Percentiles rank a stretch among this genome's conserved stretches.
Conservation (phyloP, 1,140 invertebrate genomes). For the Drosophila bifasciata region DNA sequence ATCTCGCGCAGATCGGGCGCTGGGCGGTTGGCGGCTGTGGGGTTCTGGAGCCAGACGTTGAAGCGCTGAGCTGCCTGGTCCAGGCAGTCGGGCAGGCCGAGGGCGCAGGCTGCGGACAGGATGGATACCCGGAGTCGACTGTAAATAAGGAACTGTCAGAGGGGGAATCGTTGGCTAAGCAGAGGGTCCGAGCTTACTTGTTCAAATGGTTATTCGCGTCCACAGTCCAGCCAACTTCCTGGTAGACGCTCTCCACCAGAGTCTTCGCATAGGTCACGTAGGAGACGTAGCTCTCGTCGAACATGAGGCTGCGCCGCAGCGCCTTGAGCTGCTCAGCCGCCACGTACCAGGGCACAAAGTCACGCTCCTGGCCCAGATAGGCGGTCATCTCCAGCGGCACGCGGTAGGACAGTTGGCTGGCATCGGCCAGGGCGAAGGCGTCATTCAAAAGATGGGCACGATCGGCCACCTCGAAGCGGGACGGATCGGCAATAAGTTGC, state of each 20-base stretch:
- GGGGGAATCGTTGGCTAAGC: conserved; percentile 2
- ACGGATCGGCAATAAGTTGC: conserved; percentile 82
- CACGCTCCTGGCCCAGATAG: conserved; percentile 88
- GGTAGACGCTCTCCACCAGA: conserved; percentile 85
- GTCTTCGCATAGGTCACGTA: conserved; percentile 87
- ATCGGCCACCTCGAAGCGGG: conserved; percentile 88
- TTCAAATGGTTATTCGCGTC: conserved; percentile 84
- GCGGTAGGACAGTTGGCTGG: conserved; percentile 87
- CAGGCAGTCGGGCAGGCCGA: conserved; percentile 86
- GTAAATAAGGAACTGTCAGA: conserved; percentile 22
- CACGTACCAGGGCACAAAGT: conserved; percentile 90
- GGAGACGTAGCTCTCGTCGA: conserved; percentile 85
- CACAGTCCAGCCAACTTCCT: conserved; percentile 87
- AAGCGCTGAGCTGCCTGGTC: conserved; percentile 86
- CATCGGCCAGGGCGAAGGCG: conserved; percentile 91
- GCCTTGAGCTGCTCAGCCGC: conserved; percentile 85
- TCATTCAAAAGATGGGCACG: conserved; percentile 94
- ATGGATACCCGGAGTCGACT: conserved; percentile 86
- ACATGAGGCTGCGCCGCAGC: conserved; percentile 86
- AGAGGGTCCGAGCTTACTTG: conserved; percentile 84
- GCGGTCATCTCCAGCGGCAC: conserved; percentile 88
- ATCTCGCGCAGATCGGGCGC: conserved; percentile 90
- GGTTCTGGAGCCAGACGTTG: conserved; percentile 85
- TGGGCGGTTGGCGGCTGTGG: conserved; percentile 84
- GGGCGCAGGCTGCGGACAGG: conserved; percentile 86